phyloP scores from a whole-genome alignment of 2,888 invertebrate genomes.

The Pseudococcus viburni region DNA sequence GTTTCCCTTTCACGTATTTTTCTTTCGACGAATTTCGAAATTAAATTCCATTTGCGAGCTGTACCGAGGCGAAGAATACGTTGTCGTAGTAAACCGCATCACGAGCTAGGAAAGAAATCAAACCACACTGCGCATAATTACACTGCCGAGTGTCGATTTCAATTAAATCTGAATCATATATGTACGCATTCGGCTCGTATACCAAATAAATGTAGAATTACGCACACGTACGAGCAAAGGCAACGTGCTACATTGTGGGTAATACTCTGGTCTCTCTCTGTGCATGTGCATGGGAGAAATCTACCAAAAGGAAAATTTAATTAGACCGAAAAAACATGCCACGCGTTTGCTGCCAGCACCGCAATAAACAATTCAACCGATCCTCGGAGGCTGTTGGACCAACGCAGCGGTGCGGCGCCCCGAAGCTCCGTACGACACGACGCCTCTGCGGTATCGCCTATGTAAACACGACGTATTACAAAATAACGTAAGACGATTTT shows the following conservation, averaged over 20 bases:
- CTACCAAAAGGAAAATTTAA: not conserved
- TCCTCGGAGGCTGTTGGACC: no score
- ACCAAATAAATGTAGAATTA: not conserved
- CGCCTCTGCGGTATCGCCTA: not conserved
- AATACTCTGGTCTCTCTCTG: no score
- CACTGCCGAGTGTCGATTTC: not conserved
- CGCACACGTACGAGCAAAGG: no score
- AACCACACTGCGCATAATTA: not conserved
- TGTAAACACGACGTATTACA: not conserved
- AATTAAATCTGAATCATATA: not conserved
- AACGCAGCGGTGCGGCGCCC: no score
- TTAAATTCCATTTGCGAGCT: not conserved
- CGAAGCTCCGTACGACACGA: not conserved
- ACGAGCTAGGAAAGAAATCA: not conserved
- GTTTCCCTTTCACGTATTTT: conserved; percentile 4
- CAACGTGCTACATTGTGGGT: no score
- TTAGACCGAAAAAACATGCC: not conserved
- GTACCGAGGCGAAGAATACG: not conserved
- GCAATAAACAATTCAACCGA: conserved; percentile 7
- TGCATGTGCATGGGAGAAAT: not conserved
- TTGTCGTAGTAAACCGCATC: not conserved
- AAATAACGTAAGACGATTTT: not conserved
- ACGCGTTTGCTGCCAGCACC: not conserved
- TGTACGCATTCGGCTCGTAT: not conserved
- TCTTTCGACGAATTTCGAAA: not conserved